Evolutionary conservation across 2,888 invertebrate species (phyloP), one percentile per base, ranked within the genome.

Genomic region (Enchytraeus crypticus): DNA sequence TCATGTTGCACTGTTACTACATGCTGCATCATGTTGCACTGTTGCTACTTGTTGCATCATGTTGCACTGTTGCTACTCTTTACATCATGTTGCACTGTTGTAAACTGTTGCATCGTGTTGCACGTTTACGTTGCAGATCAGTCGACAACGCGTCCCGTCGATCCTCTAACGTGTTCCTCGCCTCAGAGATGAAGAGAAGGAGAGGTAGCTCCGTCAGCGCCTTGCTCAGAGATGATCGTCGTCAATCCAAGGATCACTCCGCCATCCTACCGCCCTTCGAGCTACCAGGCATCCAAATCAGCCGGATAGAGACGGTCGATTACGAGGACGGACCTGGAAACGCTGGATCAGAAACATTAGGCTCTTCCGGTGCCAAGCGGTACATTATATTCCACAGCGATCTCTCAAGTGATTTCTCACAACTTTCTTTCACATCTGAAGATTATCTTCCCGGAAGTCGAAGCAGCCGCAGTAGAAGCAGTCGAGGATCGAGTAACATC

Each of bases 221-320:
- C 33, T 51, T 64, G 43, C 32, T 61, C 32, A 38, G 53, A 8
- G 32, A 43, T 11, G 65, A 64, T 2, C 49, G 63, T 11, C 55
- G 60, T 14, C 53, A 55, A 14, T 62, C 61, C 26, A 51, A 51
- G 29, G 51, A 34, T 38, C 23, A 27, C 14, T 30, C 21, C 21
- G 38, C 32, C 38, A 8, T 38, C 38, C 38, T 38, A 18, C 38
- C 38, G 38, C 47, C 57, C 47, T 58, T 46, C 30, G 59, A 60
- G 23, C 43, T 59, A 18, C 59, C 59, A 5, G 68, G 68, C 14
- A 68, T 68, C 43, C 65, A 68, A 47, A 68, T 68, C 56, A 66
- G 66, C 56, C 58, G 68, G 5, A 62, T 66, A 23, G 68, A 68
- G 26, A 68, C 68, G 23, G 51, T 68, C 30, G 68, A 68, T 47